phyloP scores from a whole-genome alignment of 1,140 invertebrate genomes.

The Tetragonula clypearis region DNA sequence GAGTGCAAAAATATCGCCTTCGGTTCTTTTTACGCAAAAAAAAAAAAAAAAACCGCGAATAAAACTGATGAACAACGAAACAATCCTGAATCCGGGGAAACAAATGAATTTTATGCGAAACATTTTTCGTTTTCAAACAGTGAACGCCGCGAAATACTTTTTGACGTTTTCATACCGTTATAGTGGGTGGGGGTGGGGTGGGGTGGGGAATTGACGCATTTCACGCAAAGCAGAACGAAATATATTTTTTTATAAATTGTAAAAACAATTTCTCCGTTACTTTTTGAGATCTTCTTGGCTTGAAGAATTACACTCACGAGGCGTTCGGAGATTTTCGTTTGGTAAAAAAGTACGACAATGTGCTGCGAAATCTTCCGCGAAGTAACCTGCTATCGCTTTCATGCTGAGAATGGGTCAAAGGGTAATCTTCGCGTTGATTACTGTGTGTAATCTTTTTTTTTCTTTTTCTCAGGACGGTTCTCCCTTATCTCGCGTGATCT shows the following conservation, averaged over 20 bases:
- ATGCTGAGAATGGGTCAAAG: not conserved
- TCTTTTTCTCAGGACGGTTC: not conserved
- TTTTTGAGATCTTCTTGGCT: too few species aligned
- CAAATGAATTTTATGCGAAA: not conserved
- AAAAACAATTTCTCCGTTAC: not conserved
- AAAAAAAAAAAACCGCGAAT: not conserved
- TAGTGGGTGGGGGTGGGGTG: too few species aligned
- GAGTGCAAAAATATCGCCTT: not conserved
- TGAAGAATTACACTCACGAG: not conserved
- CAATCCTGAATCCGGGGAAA: not conserved
- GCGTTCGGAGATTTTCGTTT: not conserved
- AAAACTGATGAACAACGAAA: not conserved
- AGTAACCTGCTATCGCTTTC: not conserved
- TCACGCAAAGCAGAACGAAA: too few species aligned
- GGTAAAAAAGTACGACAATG: not conserved
- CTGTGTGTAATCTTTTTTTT: not conserved
- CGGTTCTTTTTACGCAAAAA: not conserved
- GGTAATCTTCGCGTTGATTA: not conserved
- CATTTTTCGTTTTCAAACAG: not conserved
- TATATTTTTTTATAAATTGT: too few species aligned
- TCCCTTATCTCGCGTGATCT: not conserved
- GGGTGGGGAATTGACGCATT: too few species aligned
- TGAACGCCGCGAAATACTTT: not conserved
- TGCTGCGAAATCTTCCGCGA: not conserved
- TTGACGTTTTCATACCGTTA: not conserved